These are phyloP conservation scores for Melanophora roralis DNA, from an alignment of 2,888 invertebrate genomes.

Conservation along the genomic window DNA sequence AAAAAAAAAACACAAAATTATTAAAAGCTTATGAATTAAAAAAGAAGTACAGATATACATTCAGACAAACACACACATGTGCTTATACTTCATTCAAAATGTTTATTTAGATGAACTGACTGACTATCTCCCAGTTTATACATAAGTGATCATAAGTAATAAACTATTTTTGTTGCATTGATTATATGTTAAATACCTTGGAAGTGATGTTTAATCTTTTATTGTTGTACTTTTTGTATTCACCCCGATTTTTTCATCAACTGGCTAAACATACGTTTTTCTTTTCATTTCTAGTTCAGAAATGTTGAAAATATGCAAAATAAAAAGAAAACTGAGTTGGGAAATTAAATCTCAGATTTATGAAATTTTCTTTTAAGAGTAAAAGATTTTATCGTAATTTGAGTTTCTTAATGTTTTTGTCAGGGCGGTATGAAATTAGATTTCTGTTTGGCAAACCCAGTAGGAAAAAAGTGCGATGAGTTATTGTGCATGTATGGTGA, in stretches of 20 bases:
- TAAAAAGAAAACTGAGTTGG: neutral
- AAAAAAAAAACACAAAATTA: conserved; percentile 13
- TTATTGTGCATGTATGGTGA: too few species aligned
- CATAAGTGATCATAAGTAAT: conserved; percentile 7
- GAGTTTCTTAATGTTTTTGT: conserved; percentile 3
- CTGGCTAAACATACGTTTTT: conserved; percentile 39
- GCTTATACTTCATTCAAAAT: neutral
- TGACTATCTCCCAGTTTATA: conserved; percentile 16
- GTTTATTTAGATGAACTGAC: conserved; percentile 5
- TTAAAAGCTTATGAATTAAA: conserved; percentile 56
- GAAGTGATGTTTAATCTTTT: conserved; percentile 1
- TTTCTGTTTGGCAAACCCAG: neutral
- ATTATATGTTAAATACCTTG: conserved; percentile 11
- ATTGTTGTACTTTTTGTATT: neutral
- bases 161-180: conserved; percentile 6
- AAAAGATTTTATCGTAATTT: conserved; percentile 47
- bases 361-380: conserved; percentile 33
- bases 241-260: neutral
- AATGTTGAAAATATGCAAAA: conserved; percentile 26
- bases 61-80: neutral
- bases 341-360: conserved; percentile 34
- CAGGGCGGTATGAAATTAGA: conserved; percentile 21
- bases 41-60: conserved; percentile 33
- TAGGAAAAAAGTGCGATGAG: conserved; percentile 12
- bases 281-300: conserved; percentile 51